Conservation (phyloP, 2,888 invertebrate species). For the Drosophila dives region DNA sequence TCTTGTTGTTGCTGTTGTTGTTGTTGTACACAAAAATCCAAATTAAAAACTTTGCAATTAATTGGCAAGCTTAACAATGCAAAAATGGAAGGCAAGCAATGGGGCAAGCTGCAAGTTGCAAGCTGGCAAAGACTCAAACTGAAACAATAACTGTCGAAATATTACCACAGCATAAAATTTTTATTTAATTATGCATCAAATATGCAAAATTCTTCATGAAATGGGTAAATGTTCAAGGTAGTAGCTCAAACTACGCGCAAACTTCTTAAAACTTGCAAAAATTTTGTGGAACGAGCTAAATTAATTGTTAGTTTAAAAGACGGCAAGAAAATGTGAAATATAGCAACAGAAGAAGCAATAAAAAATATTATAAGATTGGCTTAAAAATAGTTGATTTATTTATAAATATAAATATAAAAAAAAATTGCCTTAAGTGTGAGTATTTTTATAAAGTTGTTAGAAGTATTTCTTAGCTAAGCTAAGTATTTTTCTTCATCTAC, state of each 20-base stretch:
- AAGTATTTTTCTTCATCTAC: not conserved
- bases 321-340: not conserved
- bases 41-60: constrained; percentile 58
- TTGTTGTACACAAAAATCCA: constrained; percentile 52
- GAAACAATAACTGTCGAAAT: constrained; percentile 34
- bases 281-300: not conserved
- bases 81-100: not conserved
- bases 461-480: not conserved
- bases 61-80: constrained; percentile 47
- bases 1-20: constrained; percentile 15
- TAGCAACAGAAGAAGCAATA: not conserved
- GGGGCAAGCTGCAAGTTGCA: not conserved
- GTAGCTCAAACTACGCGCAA: constrained; percentile 5
- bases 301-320: not conserved
- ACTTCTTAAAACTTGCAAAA: constrained; percentile 6
- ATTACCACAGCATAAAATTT: constrained; percentile 17
- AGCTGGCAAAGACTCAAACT: constrained; percentile 1
- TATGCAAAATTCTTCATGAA: constrained; percentile 7
- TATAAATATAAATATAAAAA: not conserved
- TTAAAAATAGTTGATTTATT: not conserved
- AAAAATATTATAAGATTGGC: not conserved
- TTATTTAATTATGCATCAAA: constrained; percentile 22
- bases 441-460: not conserved
- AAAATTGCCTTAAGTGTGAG: not conserved
- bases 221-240: not conserved